A percentile compares a stretch with the other conserved stretches of the same genome.
Evolutionary conservation across 2,888 invertebrate genomes (phyloP).

Genomic region (Endomychus coccineus): DNA sequence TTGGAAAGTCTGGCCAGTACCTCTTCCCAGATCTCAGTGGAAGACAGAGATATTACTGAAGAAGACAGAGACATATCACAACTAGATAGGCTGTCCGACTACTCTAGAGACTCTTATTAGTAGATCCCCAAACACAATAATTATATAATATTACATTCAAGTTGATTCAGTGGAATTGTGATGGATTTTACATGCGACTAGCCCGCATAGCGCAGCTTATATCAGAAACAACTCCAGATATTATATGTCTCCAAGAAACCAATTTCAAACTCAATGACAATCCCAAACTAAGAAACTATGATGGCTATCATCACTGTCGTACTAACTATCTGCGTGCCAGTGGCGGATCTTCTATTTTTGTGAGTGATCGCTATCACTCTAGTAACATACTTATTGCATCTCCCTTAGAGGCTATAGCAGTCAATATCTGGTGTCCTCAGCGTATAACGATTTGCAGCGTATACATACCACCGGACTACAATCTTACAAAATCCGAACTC

Average conservation of each 20-base stretch:
- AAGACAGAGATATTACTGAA: no score
- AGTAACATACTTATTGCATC: conserved; percentile 11
- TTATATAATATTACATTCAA: no score
- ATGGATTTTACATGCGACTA: conserved; percentile 14
- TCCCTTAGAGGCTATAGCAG: conserved; percentile 15
- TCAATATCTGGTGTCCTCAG: conserved; percentile 10
- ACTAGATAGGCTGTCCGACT: no score
- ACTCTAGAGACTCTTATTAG: no score
- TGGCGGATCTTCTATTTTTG: conserved; percentile 14
- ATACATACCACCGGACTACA: conserved; percentile 12
- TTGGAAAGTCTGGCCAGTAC: no score
- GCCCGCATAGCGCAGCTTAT: conserved; percentile 15
- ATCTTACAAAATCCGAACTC: conserved; percentile 8
- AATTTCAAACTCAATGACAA: conserved; percentile 15
- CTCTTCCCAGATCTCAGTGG: no score
- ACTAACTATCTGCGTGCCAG: conserved; percentile 9
- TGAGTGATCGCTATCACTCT: conserved; percentile 6
- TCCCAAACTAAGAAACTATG: conserved; percentile 11
- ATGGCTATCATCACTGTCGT: conserved; percentile 12
- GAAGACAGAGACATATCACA: no score
- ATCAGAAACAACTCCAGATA: conserved; percentile 7
- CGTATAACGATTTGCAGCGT: conserved; percentile 15
- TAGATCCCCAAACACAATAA: no score
- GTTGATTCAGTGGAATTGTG: conserved; percentile 16
- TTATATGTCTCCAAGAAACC: conserved; percentile 17